These are phyloP conservation scores for Agrochola circellaris DNA, from an alignment of 2,888 invertebrate genomes.

Conservation along the genomic window DNA sequence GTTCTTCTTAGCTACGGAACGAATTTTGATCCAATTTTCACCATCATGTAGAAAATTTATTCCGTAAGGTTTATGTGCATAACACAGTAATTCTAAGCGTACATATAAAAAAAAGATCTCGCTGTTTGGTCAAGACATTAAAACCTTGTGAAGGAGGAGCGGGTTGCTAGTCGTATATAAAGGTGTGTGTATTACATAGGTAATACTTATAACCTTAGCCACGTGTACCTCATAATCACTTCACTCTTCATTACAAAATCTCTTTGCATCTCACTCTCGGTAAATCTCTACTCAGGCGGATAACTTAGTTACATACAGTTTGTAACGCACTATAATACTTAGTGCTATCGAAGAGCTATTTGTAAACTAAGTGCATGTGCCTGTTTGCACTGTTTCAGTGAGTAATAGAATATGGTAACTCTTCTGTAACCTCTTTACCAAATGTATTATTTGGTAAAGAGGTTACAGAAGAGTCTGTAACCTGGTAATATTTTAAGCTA, in stretches of 20 bases:
- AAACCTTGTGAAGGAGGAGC: background rate
- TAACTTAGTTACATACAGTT: constrained; percentile 15
- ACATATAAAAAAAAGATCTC: background rate
- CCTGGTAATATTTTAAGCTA: background rate
- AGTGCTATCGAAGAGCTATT: background rate
- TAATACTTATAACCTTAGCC: background rate
- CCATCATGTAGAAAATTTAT: no score
- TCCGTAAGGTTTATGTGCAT: no score
- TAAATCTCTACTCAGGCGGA: background rate
- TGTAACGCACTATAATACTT: background rate
- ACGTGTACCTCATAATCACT: background rate
- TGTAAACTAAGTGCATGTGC: constrained; percentile 1
- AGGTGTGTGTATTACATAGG: background rate
- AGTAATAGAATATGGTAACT: background rate
- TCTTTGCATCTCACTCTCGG: background rate
- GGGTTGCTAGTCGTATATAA: background rate
- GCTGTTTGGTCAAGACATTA: background rate
- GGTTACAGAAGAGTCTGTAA: no score
- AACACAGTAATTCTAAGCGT: background rate
- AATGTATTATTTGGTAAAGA: no score
- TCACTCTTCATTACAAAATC: constrained; percentile 16
- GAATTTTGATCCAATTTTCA: no score
- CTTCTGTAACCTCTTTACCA: background rate
- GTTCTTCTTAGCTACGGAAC: no score
- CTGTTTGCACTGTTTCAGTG: background rate